phyloP scores from a whole-genome alignment of 2,797 vertebrate genomes.

The Sardinella longiceps region DNA sequence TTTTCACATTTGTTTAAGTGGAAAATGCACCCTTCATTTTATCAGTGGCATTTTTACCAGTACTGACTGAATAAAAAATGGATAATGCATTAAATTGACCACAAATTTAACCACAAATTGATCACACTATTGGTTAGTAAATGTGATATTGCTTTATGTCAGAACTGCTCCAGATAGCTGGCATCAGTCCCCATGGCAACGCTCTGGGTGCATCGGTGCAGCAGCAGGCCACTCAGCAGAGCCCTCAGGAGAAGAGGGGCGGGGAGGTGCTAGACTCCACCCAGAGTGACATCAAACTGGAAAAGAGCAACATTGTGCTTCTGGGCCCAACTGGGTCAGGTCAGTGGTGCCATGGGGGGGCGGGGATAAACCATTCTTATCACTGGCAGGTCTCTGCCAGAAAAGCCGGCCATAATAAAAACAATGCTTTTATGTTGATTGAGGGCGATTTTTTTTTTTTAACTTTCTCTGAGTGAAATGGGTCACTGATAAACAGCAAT shows the following conservation, averaged over 20 bases:
- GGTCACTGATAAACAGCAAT: background rate
- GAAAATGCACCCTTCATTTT: too few relatives aligned
- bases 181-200: constrained; percentile 94
- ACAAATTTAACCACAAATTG: too few relatives aligned
- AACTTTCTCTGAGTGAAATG: background rate
- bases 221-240: constrained; percentile 90
- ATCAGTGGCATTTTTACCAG: too few relatives aligned
- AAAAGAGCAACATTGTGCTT: constrained; percentile 98
- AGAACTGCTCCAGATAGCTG: constrained; percentile 96
- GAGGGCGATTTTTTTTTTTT: background rate
- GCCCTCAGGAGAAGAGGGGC: constrained; percentile 90
- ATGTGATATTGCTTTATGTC: constrained; percentile 43
- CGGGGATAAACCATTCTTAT: too few relatives aligned
- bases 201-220: constrained; percentile 95
- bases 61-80: too few relatives aligned
- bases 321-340: constrained; percentile 98
- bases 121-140: background rate
- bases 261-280: constrained; percentile 92
- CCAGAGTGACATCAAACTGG: constrained; percentile 91
- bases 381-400: too few relatives aligned
- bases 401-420: background rate
- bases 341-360: constrained; percentile 52
- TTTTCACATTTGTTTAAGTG: too few relatives aligned
- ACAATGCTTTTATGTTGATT: background rate
- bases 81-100: too few relatives aligned